Base-by-base conservation (phyloP, 2,797 vertebrate genomes). In the Oreochromis mossambicus region DNA sequence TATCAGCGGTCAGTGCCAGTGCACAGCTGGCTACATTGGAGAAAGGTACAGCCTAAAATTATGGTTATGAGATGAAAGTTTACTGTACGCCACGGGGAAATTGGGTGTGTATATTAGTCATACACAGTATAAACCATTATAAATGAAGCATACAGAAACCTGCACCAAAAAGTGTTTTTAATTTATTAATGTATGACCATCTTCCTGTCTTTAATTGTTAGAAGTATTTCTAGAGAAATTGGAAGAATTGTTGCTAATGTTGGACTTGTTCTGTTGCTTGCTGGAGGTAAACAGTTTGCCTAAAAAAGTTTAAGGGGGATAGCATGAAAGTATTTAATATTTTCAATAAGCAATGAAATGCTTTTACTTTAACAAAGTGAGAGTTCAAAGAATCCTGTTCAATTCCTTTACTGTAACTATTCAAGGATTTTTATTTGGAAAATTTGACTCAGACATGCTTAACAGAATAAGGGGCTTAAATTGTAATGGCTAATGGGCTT, bases 1-100 rank as follows among this genome's bases (percentile, higher is more conserved):
- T 0, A 97, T 99, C 96, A 99, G 97, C 5, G 98, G 98, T 51
- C 97, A 97, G 82, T 99, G 98, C 90, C 94, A 99, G 87, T 99
- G 98, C 90, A 93, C 96, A 4, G 95, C 98, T 1, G 98, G 98
- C 46, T 99, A 98, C 91, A 95, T 97, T 75, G 98, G 98, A 86
- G 97, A 98, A 92, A 98, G 98, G 98, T 98, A 79, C 26, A 26
- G n/a, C 21, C 13, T n/a, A 36, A 78, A 13, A 3, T 19, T 0
- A n/a, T 12, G 17, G 2, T 34, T 12, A 54, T 13, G n/a, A 0
- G 15, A 75, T 48, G 68, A n/a, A 0, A 4, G 70, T 75, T 75
- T 75, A 50, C 26, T n/a, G 43, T 75, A 32, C 11, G 32, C 1
- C 68, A 19, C 15, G 0, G 68, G 43, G 24, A n/a, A 48, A 48